Evolutionary conservation across 2,113 vertebrate species (phyloP), one percentile per base, ranked within the genome.

Genomic region (Vireo altiloquus): DNA sequence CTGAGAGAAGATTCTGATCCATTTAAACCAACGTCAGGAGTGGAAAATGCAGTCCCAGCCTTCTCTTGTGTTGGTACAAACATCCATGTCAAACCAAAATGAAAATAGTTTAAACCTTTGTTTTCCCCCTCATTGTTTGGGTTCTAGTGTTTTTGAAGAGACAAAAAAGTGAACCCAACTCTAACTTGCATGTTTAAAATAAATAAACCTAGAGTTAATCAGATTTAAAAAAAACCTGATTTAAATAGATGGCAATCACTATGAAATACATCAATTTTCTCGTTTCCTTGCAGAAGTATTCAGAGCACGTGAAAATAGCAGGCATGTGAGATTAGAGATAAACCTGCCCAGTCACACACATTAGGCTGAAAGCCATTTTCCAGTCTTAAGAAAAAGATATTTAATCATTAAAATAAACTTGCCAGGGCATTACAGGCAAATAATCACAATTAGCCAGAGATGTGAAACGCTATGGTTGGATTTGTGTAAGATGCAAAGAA

Each of bases 311-410:
- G 80, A 92, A 93, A 88, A 83, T 3, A 91, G 24, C 54, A 95
- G 44, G 52, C 69, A 30, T 84, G 49, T 60, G 61, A 94, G 92
- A 96, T 91, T 84, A 49, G 83, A 92, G 83, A 95, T 96, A 95
- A 94, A 89, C 56, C 79, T 93, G 52, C 56, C 44, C 6, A 96
- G 66, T 82, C 54, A 49, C 60, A 92, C 69, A 60, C 53, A 78
- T 83, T 56, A 71, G 65, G 80, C 95, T 94, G 76, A 83, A 89
- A 83, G 77, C 72, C 77, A 89, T 95, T 94, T 94, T 95, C 81
- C 77, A 89, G 31, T 35, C 56, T 54, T 53, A 82, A 87, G 42
- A 68, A 95, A 92, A 71, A 64, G 31, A 50, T 53, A 60, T 75
- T 57, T 72, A 65, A 88, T 77, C 42, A 72, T 56, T 71, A 77